Percentiles rank a stretch among this genome's conserved stretches.
phyloP scores from a whole-genome alignment of 2,113 vertebrate species.

The Callaeas wilsoni region DNA sequence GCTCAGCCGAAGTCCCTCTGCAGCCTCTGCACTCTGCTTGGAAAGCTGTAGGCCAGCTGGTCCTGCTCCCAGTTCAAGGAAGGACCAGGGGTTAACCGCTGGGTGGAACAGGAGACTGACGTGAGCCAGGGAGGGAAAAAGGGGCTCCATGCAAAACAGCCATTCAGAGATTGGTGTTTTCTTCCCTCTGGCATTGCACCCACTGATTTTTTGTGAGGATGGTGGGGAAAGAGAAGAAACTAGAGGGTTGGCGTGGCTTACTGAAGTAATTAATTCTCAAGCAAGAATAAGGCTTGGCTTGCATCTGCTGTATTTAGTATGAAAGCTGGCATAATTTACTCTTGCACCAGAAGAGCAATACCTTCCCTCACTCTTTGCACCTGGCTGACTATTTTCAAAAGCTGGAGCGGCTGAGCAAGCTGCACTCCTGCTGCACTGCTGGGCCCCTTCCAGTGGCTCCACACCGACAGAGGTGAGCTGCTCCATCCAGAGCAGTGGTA shows the following conservation, averaged over 20 bases:
- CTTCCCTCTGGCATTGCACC: background rate
- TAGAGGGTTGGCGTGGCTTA: background rate
- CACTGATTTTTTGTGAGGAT: background rate
- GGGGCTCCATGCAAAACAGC: background rate
- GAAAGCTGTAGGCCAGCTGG: background rate
- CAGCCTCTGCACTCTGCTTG: background rate
- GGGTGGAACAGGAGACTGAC: background rate
- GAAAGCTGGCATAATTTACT: background rate
- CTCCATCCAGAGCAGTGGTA: background rate
- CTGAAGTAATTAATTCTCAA: background rate
- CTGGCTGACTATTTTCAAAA: background rate
- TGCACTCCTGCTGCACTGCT: background rate
- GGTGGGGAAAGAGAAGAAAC: background rate
- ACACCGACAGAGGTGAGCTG: rapidly evolving
- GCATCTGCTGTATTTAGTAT: background rate
- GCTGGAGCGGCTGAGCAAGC: background rate
- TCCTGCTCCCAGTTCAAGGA: background rate
- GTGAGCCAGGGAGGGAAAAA: background rate
- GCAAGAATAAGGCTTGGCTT: background rate
- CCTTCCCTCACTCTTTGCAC: background rate
- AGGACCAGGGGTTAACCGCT: background rate
- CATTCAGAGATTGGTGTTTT: background rate
- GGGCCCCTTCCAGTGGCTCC: background rate
- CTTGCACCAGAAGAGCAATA: background rate
- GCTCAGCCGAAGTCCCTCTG: background rate